Conservation (phyloP, 2,888 invertebrate species). For the Leistus spinibarbis region DNA sequence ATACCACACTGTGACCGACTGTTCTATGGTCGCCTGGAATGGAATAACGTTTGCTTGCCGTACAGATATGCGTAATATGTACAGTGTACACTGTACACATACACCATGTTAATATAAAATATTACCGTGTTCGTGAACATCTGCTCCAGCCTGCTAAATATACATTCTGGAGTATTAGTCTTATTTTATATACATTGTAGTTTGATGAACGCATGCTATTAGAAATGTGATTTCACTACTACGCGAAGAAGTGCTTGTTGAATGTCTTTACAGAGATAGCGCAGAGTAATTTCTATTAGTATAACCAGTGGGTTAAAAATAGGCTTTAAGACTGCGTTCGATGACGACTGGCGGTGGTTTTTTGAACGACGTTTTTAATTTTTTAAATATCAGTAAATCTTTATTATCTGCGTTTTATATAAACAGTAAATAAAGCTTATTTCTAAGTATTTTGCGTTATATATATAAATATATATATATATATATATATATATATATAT, state of each 20-base stretch:
- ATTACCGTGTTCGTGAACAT: neutral
- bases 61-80: conserved; percentile 26
- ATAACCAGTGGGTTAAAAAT: neutral
- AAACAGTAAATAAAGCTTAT: too few species aligned
- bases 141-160: neutral
- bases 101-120: neutral
- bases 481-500: too few species aligned
- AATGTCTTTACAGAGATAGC: neutral
- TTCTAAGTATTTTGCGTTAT: too few species aligned
- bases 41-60: neutral
- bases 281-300: neutral
- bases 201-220: neutral
- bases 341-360: too few species aligned
- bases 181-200: neutral
- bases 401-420: too few species aligned
- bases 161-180: neutral
- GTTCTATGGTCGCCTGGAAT: neutral
- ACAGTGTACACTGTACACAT: too few species aligned
- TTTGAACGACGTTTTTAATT: too few species aligned
- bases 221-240: neutral
- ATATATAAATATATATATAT: too few species aligned
- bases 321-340: neutral
- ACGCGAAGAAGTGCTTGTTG: neutral
- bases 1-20: neutral
- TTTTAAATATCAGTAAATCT: too few species aligned